Base-by-base conservation (phyloP, 2,797 vertebrate species). In the Prionace glauca region DNA sequence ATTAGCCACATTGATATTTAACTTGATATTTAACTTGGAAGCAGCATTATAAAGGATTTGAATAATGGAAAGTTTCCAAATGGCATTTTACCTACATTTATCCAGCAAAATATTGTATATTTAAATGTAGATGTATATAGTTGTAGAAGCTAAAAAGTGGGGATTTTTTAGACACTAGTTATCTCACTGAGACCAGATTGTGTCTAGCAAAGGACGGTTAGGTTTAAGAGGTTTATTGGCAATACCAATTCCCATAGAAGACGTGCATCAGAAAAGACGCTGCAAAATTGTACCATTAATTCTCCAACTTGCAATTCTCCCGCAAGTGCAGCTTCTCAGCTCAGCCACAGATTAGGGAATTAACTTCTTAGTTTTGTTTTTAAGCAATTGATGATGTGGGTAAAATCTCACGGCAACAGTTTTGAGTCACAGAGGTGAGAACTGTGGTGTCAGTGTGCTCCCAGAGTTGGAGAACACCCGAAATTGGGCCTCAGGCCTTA, bases 1-100 rank as follows among this genome's bases (percentile, higher is more conserved):
- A 50, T 50, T 50, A 3, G 45, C 3, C 45, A 50, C 45, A 50
- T 50, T 50, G 45, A 50, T 50, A 50, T 50, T 50, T 95, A 95
- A 77, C 71, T 60, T 95, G 93, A 41, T 41, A 41, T 95, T 72
- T 95, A 95, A 77, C 71, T 60, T 95, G 93, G 45, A 95, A 95
- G 77, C 45, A 50, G 45, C 11, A 29, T 32, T 32, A 77, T 32
- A 56, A 56, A 77, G 41, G 93, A 56, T n/a, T 32, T 74, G 77
- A 72, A 56, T 95, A 32, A 50, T n/a, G 29, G 18, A 2, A 14
- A 65, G 88, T 74, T 77, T 74, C 50, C 67, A 56, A 62, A 91
- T 14, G 12, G 9, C 18, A 12, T n/a, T 90, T 90, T 90, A 20
- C 2, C 9, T 62, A n/a, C 16, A 65, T 18, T 16, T 79, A 79